Conservation (phyloP, 2,888 invertebrate species). For the Meta bourneti region DNA sequence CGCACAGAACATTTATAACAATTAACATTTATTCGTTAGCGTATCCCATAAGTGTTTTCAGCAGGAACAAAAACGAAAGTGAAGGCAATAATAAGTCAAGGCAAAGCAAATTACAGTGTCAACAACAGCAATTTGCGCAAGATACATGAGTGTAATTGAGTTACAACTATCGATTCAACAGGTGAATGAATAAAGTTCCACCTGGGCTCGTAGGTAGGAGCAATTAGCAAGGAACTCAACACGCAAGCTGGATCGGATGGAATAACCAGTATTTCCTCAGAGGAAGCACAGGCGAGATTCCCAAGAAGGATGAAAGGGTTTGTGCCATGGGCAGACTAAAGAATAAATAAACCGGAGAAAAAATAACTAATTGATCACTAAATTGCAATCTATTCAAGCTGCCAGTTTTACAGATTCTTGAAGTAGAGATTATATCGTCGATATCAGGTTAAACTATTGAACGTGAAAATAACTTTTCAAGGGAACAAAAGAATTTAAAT, state of each 20-base stretch:
- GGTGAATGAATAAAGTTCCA: slow-evolving; percentile 22
- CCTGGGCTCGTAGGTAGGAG: slow-evolving; percentile 9
- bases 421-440: too few relatives aligned
- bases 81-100: not conserved
- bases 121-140: slow-evolving; percentile 24
- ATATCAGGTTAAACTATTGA: too few relatives aligned
- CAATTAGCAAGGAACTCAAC: not conserved
- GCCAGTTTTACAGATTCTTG: too few relatives aligned
- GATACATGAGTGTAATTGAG: slow-evolving; percentile 26
- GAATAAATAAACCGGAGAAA: too few relatives aligned
- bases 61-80: not conserved
- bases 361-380: too few relatives aligned
- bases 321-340: too few relatives aligned
- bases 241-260: slow-evolving; percentile 10
- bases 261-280: not conserved
- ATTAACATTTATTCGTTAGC: not conserved
- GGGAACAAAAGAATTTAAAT: too few relatives aligned
- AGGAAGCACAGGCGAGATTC: not conserved
- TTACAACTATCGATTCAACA: not conserved
- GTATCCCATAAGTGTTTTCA: not conserved
- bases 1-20: not conserved
- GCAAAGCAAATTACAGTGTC: slow-evolving; percentile 29
- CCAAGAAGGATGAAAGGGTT: not conserved
- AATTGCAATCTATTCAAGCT: too few relatives aligned
- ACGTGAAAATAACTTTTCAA: too few relatives aligned